Conservation (phyloP, 2,888 invertebrate species). For the Zele albiditarsus region DNA sequence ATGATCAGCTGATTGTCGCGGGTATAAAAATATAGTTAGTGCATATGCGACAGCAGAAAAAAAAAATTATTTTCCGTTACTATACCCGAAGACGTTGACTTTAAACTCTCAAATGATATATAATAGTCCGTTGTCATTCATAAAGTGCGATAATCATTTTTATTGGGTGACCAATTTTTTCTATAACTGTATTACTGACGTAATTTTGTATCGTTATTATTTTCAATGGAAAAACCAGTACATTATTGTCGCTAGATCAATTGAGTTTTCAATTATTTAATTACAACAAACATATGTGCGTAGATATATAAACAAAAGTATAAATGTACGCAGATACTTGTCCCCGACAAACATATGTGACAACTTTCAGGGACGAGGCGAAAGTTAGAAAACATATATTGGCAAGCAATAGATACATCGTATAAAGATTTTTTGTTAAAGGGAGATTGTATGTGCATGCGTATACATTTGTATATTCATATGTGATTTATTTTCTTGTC, state of each 20-base stretch:
- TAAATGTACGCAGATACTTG: not conserved
- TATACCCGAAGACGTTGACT: no score
- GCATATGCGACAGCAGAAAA: slow-evolving; percentile 26
- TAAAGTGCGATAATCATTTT: no score
- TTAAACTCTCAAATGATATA: no score
- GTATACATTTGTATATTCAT: not conserved
- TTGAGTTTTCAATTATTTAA: no score
- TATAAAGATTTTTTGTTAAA: not conserved
- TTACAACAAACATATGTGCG: not conserved
- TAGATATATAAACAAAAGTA: not conserved
- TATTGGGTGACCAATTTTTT: no score
- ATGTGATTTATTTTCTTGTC: not conserved
- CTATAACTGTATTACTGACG: no score
- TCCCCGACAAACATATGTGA: not conserved
- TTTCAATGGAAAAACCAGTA: no score
- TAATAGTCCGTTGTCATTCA: no score
- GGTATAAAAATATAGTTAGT: slow-evolving; percentile 31
- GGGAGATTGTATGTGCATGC: not conserved
- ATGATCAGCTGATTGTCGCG: slow-evolving; percentile 48
- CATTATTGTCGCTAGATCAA: no score
- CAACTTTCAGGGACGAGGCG: slow-evolving; percentile 44
- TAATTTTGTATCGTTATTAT: no score
- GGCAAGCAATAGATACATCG: not conserved
- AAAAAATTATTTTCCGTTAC: slow-evolving; percentile 10
- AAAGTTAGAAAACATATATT: slow-evolving; percentile 51